Conservation (phyloP, 2,797 vertebrate genomes). For the Huso huso region DNA sequence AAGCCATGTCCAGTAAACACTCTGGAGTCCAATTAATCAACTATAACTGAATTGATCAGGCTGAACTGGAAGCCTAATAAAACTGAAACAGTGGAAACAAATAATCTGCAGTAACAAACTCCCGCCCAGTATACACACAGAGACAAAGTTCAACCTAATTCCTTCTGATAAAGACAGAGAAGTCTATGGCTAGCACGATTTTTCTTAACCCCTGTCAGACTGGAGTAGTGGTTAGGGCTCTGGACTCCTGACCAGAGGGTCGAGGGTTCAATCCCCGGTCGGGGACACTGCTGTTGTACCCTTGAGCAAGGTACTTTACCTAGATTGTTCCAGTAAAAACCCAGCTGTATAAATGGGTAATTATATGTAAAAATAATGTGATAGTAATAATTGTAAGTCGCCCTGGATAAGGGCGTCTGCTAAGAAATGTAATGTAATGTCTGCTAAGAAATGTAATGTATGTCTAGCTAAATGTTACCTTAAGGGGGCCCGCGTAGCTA, state of each 20-base stretch:
- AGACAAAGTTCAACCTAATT: background rate
- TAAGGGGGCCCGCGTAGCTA: slow-evolving; percentile 6
- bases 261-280: no score
- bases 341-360: no score
- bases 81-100: background rate
- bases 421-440: no score
- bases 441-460: no score
- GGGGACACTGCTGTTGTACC: no score
- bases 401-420: no score
- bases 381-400: no score
- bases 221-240: no score
- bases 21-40: slow-evolving; percentile 13
- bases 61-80: slow-evolving; percentile 3
- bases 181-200: slow-evolving; percentile 7
- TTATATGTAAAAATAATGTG: no score
- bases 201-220: slow-evolving; percentile 16
- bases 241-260: no score
- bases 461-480: slow-evolving; percentile 12
- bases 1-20: slow-evolving; percentile 7
- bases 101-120: slow-evolving; percentile 6
- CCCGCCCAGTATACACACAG: background rate
- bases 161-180: slow-evolving; percentile 13
- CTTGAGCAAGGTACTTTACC: no score
- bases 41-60: slow-evolving; percentile 13
- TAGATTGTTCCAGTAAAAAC: no score